Evolutionary conservation across 2,888 invertebrate species (phyloP).

Genomic region (Hoplodrina blanda): DNA sequence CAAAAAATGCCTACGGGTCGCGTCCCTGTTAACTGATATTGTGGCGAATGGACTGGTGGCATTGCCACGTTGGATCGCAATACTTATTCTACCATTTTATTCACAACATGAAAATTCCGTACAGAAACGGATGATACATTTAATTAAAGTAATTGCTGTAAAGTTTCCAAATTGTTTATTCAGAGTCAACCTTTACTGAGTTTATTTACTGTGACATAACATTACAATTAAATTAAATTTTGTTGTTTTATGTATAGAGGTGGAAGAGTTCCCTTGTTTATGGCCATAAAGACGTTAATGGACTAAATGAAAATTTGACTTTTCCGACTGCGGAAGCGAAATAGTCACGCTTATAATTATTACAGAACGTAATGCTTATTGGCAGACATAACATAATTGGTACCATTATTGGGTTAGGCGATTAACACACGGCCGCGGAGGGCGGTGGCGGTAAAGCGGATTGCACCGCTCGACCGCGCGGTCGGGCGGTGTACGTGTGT

Average conservation of each 20-base stretch:
- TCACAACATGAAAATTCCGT: conserved; percentile 3
- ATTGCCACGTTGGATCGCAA: no score
- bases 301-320: background rate
- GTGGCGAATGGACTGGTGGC: no score
- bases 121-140: conserved; percentile 7
- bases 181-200: conserved; percentile 10
- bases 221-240: conserved; percentile 7
- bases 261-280: background rate
- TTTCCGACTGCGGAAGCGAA: background rate
- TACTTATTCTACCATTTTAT: background rate
- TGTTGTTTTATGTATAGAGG: background rate
- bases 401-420: no score
- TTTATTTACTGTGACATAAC: conserved; percentile 16
- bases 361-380: background rate
- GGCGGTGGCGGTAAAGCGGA: no score
- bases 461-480: no score
- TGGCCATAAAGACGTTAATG: background rate
- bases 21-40: no score
- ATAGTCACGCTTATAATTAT: background rate
- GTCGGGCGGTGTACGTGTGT: no score
- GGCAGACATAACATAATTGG: background rate
- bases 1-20: no score
- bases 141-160: conserved; percentile 6
- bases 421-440: no score
- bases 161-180: conserved; percentile 19